Evolutionary conservation across 2,797 vertebrate genomes (phyloP).

Genomic region (Prionace glauca): DNA sequence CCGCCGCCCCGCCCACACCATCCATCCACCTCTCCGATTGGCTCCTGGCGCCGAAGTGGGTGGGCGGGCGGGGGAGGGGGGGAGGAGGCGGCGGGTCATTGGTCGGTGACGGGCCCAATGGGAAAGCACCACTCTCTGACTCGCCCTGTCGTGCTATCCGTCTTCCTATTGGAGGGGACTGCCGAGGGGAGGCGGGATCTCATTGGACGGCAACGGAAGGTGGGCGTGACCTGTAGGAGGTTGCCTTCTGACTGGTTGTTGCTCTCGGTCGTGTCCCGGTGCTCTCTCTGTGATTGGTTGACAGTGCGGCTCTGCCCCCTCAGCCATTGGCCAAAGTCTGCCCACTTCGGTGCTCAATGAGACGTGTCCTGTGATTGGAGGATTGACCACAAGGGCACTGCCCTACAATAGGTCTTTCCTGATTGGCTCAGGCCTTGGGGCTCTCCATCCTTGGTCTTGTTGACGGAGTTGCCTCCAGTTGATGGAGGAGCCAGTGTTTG

Average conservation of each 20-base stretch:
- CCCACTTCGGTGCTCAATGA: neutral
- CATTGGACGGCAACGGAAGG: neutral
- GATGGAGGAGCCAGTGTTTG: neutral
- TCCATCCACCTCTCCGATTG: neutral
- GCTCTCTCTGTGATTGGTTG: neutral
- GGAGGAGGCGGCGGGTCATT: neutral
- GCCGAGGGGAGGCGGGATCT: neutral
- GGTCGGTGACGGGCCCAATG: rapidly evolving
- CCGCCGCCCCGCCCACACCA: neutral
- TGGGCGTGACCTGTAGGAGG: neutral
- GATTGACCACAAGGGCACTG: neutral
- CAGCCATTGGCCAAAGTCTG: neutral
- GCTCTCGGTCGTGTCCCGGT: neutral
- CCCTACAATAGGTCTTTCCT: no score
- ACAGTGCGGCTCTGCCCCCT: neutral
- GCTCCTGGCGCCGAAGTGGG: neutral
- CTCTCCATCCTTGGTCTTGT: neutral
- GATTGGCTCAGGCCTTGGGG: neutral
- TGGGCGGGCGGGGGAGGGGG: no score
- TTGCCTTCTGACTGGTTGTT: neutral
- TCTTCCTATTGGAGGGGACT: neutral
- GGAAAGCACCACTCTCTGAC: neutral
- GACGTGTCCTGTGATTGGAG: neutral
- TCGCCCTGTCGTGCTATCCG: rapidly evolving
- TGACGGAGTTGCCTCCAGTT: neutral